Conservation (phyloP, 2,888 invertebrate species). For the Pelosia muscerda region DNA sequence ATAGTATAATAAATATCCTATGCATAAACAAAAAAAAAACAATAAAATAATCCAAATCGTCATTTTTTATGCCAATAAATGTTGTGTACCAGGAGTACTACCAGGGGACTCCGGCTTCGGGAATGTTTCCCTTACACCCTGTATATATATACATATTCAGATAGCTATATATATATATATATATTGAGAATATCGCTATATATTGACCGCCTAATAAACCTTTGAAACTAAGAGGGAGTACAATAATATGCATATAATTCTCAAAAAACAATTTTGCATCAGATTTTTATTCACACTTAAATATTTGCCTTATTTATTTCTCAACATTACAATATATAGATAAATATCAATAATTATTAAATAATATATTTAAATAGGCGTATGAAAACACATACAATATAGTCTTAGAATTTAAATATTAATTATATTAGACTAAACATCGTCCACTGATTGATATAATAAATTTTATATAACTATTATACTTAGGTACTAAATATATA, state of each 20-base stretch:
- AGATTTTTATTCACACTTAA: not conserved
- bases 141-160: no score
- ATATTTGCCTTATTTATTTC: not conserved
- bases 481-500: conserved; percentile 25
- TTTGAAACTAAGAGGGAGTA: not conserved
- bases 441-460: conserved; percentile 12
- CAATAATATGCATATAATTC: not conserved
- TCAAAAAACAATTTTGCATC: not conserved
- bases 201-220: not conserved
- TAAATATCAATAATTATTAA: conserved; percentile 24
- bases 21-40: no score
- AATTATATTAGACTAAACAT: conserved; percentile 25
- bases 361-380: conserved; percentile 6
- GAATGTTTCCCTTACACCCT: no score
- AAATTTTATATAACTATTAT: conserved; percentile 15
- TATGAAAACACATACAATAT: conserved; percentile 21
- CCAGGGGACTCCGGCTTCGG: no score
- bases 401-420: conserved; percentile 23
- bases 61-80: no score
- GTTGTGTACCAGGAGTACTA: no score
- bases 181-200: not conserved
- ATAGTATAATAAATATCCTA: no score
- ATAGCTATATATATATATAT: not conserved
- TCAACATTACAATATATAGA: not conserved
- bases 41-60: no score